phyloP scores from a whole-genome alignment of 2,888 invertebrate species.

The Dasysyrphus albostriatus region DNA sequence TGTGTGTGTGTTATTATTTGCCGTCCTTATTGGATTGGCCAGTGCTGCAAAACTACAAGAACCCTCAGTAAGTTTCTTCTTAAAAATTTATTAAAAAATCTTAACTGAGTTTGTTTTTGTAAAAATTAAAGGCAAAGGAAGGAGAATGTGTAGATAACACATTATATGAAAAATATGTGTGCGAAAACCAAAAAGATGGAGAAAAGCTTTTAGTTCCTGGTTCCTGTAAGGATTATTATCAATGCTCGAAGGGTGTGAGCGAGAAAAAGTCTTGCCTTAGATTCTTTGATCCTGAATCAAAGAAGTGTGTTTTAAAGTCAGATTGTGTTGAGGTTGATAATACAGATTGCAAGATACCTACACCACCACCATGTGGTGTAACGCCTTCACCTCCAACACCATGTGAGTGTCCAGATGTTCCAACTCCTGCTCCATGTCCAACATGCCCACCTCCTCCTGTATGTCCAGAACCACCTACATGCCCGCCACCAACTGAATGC shows the following conservation, averaged over 20 bases:
- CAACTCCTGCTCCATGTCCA: slow-evolving; percentile 15
- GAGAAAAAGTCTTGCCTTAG: slow-evolving; percentile 76
- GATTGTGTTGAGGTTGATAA: slow-evolving; percentile 78
- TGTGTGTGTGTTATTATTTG: slow-evolving; percentile 30
- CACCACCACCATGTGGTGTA: slow-evolving; percentile 51
- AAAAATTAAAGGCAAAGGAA: not conserved
- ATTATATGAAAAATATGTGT: slow-evolving; percentile 79
- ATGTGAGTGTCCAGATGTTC: not conserved
- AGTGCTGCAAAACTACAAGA: not conserved
- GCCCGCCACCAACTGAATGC: not conserved
- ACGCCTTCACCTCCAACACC: slow-evolving; percentile 26
- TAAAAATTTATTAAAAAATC: not conserved
- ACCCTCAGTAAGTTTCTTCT: not conserved
- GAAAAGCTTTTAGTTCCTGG: slow-evolving; percentile 80
- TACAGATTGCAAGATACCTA: slow-evolving; percentile 52
- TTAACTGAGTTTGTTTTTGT: not conserved
- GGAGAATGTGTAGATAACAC: slow-evolving; percentile 77
- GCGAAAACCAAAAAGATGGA: slow-evolving; percentile 78
- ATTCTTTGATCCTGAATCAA: slow-evolving; percentile 77
- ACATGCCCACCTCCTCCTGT: slow-evolving; percentile 2
- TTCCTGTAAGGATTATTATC: slow-evolving; percentile 80
- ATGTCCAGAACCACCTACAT: slow-evolving; percentile 12
- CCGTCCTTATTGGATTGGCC: slow-evolving; percentile 46
- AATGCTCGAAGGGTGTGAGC: slow-evolving; percentile 78
- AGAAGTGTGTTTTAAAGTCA: slow-evolving; percentile 78